Percentiles rank a stretch among this genome's conserved stretches.
Conservation (phyloP, 2,888 invertebrate genomes). For the Lasioglossum zephyrum region DNA sequence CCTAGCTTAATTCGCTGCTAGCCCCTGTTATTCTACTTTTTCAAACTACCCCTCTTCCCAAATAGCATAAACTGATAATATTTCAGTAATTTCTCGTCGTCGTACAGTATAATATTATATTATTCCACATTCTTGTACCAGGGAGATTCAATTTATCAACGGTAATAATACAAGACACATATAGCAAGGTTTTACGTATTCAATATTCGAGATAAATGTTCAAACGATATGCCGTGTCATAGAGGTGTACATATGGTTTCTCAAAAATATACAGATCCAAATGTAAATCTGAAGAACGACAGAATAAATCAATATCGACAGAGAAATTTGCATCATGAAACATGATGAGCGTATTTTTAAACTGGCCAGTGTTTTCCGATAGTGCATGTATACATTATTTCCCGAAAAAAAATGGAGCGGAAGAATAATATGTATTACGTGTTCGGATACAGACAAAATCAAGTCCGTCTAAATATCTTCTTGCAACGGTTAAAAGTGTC, state of each 20-base stretch:
- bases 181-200: too few relatives aligned
- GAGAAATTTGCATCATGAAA: background rate
- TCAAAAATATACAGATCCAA: background rate
- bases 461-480: background rate
- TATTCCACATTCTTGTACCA: too few relatives aligned
- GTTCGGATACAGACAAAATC: background rate
- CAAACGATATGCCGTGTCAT: background rate
- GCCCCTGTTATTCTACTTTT: background rate
- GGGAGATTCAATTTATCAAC: background rate
- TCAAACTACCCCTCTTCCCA: too few relatives aligned
- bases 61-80: background rate
- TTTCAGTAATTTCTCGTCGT: background rate
- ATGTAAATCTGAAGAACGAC: background rate
- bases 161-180: background rate
- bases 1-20: background rate
- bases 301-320: background rate
- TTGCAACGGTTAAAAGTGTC: background rate
- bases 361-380: background rate
- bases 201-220: background rate
- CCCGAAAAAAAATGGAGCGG: background rate
- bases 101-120: too few relatives aligned
- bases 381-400: background rate
- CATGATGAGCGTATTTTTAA: background rate
- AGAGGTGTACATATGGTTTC: background rate
- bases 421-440: background rate